Percentiles rank a stretch among this genome's conserved stretches.
phyloP scores from a whole-genome alignment of 1,140 invertebrate species.

The Delia radicum region DNA sequence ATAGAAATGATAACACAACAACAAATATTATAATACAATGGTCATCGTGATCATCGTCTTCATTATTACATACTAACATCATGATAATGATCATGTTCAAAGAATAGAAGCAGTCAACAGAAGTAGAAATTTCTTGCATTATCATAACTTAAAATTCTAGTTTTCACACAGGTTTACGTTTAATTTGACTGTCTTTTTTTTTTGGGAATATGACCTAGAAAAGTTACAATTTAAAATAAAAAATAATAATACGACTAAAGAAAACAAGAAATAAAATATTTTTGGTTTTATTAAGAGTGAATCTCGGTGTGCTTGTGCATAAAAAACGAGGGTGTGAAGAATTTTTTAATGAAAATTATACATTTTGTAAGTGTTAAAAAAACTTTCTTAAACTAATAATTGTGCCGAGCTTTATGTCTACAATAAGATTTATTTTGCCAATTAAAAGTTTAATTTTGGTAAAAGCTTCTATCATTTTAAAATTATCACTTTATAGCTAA shows the following conservation, averaged over 20 bases:
- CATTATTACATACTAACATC: neutral
- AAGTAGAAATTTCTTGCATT: neutral
- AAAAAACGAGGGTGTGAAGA: too few relatives aligned
- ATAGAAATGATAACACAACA: neutral
- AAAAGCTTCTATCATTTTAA: too few relatives aligned
- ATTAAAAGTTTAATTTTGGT: too few relatives aligned
- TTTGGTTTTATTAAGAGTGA: too few relatives aligned
- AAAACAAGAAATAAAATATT: neutral
- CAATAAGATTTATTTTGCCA: too few relatives aligned
- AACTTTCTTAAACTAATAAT: too few relatives aligned
- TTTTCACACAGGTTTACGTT: neutral
- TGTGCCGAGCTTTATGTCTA: too few relatives aligned
- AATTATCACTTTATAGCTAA: too few relatives aligned
- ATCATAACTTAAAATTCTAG: neutral
- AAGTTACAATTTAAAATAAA: slow-evolving; percentile 6
- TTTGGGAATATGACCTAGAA: slow-evolving; percentile 11
- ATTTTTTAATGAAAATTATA: too few relatives aligned
- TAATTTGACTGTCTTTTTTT: neutral
- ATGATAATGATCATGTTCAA: neutral
- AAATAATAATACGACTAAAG: neutral
- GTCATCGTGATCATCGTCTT: neutral
- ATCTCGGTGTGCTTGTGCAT: too few relatives aligned
- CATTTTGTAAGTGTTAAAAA: too few relatives aligned
- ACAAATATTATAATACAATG: neutral
- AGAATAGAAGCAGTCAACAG: neutral